Evolutionary conservation across 2,888 invertebrate genomes (phyloP).

Genomic region (Lithophane semibrunnea): DNA sequence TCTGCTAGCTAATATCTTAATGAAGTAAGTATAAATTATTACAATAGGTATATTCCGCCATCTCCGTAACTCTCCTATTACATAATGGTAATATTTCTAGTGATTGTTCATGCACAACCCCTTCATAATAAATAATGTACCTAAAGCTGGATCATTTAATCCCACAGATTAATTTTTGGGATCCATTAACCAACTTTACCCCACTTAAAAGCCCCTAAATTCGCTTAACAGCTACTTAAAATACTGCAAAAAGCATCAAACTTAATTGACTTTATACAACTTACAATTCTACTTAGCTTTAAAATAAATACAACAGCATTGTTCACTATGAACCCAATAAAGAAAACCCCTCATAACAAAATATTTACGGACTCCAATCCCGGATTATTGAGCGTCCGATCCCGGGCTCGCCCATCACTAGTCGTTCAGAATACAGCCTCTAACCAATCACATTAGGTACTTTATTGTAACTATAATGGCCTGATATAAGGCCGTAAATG

Average conservation of each 20-base stretch:
- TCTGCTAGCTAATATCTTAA: not conserved
- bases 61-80: not conserved
- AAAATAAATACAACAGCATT: not conserved
- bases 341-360: conserved; percentile 33
- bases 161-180: not conserved
- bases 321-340: conserved; percentile 7
- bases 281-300: not conserved
- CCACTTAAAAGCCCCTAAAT: not conserved
- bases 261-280: not conserved
- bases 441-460: conserved; percentile 67
- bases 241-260: not conserved
- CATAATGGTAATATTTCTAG: not conserved
- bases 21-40: not conserved
- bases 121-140: not conserved
- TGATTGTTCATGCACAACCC: not conserved
- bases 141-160: not conserved
- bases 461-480: conserved; percentile 65
- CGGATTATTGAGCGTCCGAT: conserved; percentile 37
- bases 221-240: not conserved
- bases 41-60: no score
- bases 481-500: conserved; percentile 62
- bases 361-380: conserved; percentile 44
- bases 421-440: conserved; percentile 47
- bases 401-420: conserved; percentile 59
- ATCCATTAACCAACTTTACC: not conserved